phyloP scores from a whole-genome alignment of 2,888 invertebrate species.

The Spisula subtruncata region DNA sequence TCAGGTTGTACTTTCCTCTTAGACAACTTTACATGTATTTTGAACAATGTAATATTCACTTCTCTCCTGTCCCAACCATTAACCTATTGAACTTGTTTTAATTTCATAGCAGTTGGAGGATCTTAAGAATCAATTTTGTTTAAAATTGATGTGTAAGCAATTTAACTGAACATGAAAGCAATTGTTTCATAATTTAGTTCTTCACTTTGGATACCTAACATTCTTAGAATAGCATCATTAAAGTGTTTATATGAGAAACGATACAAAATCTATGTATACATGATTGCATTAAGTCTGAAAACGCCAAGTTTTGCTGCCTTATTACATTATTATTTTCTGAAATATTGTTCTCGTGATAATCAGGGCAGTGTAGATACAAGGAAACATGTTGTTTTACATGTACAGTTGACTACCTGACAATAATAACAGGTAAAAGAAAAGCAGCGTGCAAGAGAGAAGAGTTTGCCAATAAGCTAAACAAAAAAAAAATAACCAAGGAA shows the following conservation, averaged over 20 bases:
- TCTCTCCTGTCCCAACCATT: too few relatives aligned
- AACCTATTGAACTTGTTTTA: too few relatives aligned
- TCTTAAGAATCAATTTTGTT: not conserved
- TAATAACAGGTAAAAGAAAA: not conserved
- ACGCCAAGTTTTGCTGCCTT: not conserved
- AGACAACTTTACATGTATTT: too few relatives aligned
- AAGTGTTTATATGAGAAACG: not conserved
- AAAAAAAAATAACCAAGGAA: constrained; percentile 13
- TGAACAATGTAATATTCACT: too few relatives aligned
- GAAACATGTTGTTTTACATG: not conserved
- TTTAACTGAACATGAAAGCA: not conserved
- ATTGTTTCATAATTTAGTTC: not conserved
- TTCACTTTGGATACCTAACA: not conserved
- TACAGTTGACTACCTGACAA: not conserved
- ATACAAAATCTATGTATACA: not conserved
- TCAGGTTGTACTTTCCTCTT: too few relatives aligned
- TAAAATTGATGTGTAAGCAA: not conserved
- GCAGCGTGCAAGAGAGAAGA: not conserved
- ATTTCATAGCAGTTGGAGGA: not conserved
- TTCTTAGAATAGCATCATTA: constrained; percentile 6
- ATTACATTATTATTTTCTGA: not conserved
- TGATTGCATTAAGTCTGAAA: not conserved
- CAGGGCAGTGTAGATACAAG: not conserved
- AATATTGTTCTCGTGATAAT: not conserved
- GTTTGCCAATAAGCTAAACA: not conserved